Base-by-base conservation (phyloP, 2,113 vertebrate species). In the Takifugu flavidus region DNA sequence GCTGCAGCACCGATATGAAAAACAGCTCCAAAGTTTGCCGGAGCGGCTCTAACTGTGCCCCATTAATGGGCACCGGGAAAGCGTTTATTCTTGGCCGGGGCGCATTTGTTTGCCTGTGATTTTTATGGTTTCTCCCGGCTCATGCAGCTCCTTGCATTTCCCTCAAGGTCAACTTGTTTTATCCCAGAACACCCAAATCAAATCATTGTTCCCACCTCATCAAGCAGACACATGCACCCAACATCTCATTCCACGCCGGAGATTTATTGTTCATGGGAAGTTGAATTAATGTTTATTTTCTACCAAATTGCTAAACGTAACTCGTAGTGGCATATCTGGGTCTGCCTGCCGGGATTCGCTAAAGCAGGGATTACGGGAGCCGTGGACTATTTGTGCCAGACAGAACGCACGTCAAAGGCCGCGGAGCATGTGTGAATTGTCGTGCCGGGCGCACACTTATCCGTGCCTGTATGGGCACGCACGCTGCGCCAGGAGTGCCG, bases 201-300 rank as follows among this genome's bases (percentile, higher is more conserved):
- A 72, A 71, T 62, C 43, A 67, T 46, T 54, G 28, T 62, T 70
- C 39, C 56, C 68, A 58, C 65, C 49, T 50, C 56, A 29, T 39
- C 28, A 61, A 73, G 8, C 5, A 57, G 47, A 53, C 64, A 64
- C 62, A 45, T 72, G 52, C 52, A 49, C 76, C 62, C 53, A 79
- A 78, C 74, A 73, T 80, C 78, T 82, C 56, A 69, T 67, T 60
- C 25, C 4, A 68, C 60, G 77, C 58, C 64, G 34, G 68, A 73
- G 70, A 82, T 73, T 71, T 75, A 70, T 65, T 62, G 65, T 83
- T 77, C 75, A 60, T 61, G 64, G 70, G 73, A 75, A 82, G 67
- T 75, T 67, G 56, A 80, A 75, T 77, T 80, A 79, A 78, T 82
- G 79, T 79, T 83, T 83, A 78, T 79, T 83, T 45, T 73, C 59